phyloP scores from a whole-genome alignment of 2,797 vertebrate species.

The Sylvilagus floridanus region DNA sequence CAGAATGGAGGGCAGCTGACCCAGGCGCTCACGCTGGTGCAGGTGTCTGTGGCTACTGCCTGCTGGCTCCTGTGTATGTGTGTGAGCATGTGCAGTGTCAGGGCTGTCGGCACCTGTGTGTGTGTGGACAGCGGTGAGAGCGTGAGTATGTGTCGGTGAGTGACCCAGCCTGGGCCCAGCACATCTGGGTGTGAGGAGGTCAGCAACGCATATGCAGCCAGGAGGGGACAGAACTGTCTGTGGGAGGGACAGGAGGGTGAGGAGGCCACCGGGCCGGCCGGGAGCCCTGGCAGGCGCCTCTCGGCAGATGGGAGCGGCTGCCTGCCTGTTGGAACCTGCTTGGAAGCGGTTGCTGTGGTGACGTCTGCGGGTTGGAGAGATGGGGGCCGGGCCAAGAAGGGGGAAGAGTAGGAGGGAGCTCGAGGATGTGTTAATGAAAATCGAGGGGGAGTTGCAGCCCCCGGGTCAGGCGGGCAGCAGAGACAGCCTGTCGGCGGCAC shows the following conservation, averaged over 20 bases:
- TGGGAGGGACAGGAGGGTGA: background rate
- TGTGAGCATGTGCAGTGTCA: no score
- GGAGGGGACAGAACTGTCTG: background rate
- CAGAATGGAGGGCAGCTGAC: background rate
- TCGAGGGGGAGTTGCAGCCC: constrained; percentile 56
- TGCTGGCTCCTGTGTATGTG: background rate
- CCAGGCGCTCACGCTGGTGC: background rate
- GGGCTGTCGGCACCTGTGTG: background rate
- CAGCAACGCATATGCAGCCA: background rate
- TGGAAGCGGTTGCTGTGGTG: constrained; percentile 78
- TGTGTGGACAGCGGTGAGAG: background rate
- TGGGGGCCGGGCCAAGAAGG: constrained; percentile 52
- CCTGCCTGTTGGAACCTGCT: constrained; percentile 27
- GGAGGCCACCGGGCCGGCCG: background rate
- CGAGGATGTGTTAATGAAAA: constrained; percentile 75
- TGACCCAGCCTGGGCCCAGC: background rate
- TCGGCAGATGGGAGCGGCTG: constrained; percentile 53
- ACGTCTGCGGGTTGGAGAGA: background rate
- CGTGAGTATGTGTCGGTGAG: background rate
- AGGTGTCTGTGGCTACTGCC: no score
- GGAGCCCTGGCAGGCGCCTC: constrained; percentile 25
- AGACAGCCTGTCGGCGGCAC: constrained; percentile 43
- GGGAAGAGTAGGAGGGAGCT: constrained; percentile 37
- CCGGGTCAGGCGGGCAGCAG: constrained; percentile 18
- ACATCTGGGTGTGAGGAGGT: background rate